Percentiles rank a stretch among this genome's conserved stretches.
Conservation (phyloP, 2,797 vertebrate genomes). For the Semaprochilodus insignis region DNA sequence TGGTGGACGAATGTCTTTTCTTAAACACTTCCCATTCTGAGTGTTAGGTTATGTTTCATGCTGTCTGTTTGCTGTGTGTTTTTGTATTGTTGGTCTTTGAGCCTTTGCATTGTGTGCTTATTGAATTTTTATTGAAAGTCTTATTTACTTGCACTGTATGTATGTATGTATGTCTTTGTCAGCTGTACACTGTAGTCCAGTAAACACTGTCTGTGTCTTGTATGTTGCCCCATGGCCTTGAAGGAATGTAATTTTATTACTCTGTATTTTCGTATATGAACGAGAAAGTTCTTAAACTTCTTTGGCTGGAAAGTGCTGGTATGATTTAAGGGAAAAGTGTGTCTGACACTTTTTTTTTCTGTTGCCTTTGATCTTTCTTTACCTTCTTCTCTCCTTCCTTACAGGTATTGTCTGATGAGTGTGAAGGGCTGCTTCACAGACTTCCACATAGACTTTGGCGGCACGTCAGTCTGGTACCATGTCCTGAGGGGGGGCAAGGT, state of each 20-base stretch:
- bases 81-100: too few species aligned
- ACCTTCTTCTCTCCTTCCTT: background rate
- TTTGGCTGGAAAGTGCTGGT: background rate
- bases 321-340: background rate
- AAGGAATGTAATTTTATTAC: background rate
- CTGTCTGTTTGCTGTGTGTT: too few species aligned
- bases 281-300: background rate
- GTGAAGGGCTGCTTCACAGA: constrained; percentile 98
- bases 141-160: too few species aligned
- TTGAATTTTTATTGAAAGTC: too few species aligned
- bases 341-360: background rate
- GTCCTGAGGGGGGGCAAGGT: constrained; percentile 97
- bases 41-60: too few species aligned
- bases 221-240: background rate
- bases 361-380: background rate
- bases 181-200: too few species aligned
- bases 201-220: background rate
- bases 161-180: too few species aligned
- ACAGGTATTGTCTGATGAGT: constrained; percentile 97
- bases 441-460: constrained; percentile 98
- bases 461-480: constrained; percentile 98
- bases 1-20: too few species aligned
- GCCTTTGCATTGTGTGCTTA: too few species aligned
- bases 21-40: too few species aligned
- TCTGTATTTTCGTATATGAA: background rate